Base-by-base conservation (phyloP, 2,888 invertebrate species). In the Ectemnius lituratus region DNA sequence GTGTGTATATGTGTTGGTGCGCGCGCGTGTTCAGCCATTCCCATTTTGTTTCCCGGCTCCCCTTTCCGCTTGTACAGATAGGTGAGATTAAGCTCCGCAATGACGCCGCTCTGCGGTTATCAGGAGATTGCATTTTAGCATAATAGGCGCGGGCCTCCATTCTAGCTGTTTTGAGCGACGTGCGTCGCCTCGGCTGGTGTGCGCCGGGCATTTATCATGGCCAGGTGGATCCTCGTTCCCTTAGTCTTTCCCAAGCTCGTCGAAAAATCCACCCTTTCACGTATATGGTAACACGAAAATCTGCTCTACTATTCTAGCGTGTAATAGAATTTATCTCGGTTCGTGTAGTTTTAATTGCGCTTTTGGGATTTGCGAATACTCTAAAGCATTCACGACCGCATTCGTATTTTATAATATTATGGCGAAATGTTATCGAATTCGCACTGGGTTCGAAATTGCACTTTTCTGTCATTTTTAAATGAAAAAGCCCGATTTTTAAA, bases 101-200 rank as follows among this genome's bases (percentile, higher is more conserved):
- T 78, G 81, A 79, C 77, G 82, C 76, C 69, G 73, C 77, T 52
- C 52, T 73, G 79, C 70, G 86, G 83, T 86, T 87, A 86, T 87
- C 85, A 79, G 85, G 81, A 87, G 87, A 86, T 87, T 87, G 86
- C 83, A 84, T 85, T 87, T 86, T 84, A 85, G 86, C 86, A 86
- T 86, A 87, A 87, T 86, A 78, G 87, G 74, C 73, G 75, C 76
- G 75, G 70, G 78, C 73, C 69, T 69, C 79, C 79, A 77, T 73
- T 79, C 81, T 80, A 81, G 65, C 80, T 75, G 76, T 82, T 87
- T 84, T 79, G 84, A 87, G 84, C 78, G 85, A 86, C 84, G 80
- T 69, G 76, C 78, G 84, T 82, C 81, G 75, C 76, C 65, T 16
- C n/a, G 67, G 67, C 78, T 84, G 78, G 85, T 84, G 80, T 62